Evolutionary conservation across 2,113 vertebrate species (phyloP).

Genomic region (Geococcyx californianus): DNA sequence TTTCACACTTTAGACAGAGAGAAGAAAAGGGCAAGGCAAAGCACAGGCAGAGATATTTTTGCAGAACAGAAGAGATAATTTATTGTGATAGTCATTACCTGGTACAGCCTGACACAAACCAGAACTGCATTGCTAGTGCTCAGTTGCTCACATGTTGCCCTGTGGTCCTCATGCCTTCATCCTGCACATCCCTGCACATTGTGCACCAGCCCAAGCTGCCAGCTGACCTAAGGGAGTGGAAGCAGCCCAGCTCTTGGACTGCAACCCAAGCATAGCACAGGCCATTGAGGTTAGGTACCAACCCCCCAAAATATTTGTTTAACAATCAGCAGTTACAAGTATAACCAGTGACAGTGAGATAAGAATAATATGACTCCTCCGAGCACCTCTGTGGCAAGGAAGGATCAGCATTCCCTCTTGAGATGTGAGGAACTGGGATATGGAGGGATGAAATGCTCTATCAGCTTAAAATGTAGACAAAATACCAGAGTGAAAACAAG

Average conservation of each 20-base stretch:
- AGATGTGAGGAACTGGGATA: not conserved
- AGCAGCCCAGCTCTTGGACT: not conserved
- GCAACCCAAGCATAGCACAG: not conserved
- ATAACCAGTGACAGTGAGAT: not conserved
- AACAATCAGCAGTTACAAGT: not conserved
- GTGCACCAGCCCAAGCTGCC: not conserved
- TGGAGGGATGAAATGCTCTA: not conserved
- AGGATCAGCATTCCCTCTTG: not conserved
- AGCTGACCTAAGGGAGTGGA: not conserved
- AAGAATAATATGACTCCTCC: not conserved
- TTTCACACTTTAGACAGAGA: not conserved
- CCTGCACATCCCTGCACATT: not conserved
- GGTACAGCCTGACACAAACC: not conserved
- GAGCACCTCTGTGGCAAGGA: not conserved
- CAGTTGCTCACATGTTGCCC: not conserved
- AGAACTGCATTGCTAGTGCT: not conserved
- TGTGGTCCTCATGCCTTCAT: fast-evolving
- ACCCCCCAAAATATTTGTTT: not conserved
- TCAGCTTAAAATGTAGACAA: not conserved
- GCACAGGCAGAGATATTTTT: not conserved
- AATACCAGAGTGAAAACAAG: not conserved
- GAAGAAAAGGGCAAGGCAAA: not conserved
- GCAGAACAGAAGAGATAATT: not conserved
- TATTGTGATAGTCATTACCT: not conserved
- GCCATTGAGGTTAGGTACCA: not conserved